Conservation (phyloP, 2,888 invertebrate genomes). For the Pandemis cinnamomeana region DNA sequence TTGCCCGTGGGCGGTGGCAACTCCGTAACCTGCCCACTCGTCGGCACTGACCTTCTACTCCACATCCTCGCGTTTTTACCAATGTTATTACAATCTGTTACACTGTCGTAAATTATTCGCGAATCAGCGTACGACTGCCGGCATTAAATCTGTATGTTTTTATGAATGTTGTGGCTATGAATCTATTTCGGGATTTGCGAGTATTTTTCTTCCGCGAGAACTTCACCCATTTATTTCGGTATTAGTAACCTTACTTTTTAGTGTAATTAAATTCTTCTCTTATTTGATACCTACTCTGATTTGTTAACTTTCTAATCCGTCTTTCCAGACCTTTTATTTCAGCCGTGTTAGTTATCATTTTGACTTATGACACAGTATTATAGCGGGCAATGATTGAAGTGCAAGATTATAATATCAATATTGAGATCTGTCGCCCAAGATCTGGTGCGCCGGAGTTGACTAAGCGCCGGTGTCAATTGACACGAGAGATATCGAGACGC, state of each 20-base stretch:
- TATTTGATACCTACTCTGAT: background rate
- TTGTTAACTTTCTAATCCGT: background rate
- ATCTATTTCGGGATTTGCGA: background rate
- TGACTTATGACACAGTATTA: background rate
- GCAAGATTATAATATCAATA: slow-evolving; percentile 13
- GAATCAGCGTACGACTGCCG: slow-evolving; percentile 8
- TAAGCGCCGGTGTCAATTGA: slow-evolving; percentile 25
- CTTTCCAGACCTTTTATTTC: background rate
- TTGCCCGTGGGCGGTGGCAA: slow-evolving; percentile 10
- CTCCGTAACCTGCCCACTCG: background rate
- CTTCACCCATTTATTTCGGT: background rate
- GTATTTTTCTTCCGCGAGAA: background rate
- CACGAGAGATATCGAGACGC: background rate
- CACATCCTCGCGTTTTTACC: background rate
- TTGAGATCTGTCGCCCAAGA: slow-evolving; percentile 9
- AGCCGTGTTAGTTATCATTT: too few relatives aligned
- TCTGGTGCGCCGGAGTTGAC: slow-evolving; percentile 17
- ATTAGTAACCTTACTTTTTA: background rate
- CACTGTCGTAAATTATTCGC: background rate
- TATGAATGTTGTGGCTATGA: slow-evolving; percentile 24
- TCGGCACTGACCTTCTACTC: slow-evolving; percentile 18
- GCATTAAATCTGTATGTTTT: slow-evolving; percentile 6
- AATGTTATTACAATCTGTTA: background rate
- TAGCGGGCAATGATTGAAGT: background rate
- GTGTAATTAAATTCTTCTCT: background rate